Base-by-base conservation (phyloP, 2,888 invertebrate genomes). In the Villa cingulata region DNA sequence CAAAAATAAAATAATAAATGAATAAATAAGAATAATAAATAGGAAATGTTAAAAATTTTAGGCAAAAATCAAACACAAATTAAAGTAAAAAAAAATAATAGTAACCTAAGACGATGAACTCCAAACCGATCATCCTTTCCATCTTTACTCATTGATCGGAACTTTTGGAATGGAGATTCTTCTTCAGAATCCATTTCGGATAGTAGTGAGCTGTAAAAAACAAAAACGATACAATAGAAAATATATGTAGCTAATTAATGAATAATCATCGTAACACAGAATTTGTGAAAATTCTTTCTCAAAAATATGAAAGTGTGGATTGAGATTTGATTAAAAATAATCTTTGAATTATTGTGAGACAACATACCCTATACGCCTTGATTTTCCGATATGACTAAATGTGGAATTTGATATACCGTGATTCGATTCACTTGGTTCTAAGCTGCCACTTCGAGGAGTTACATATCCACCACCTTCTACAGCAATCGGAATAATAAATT, bases 401-500 rank as follows among this genome's bases (percentile, higher is more conserved):
- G 68, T 68, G 59, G 65, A 70, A 43, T 74, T 70, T 62, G 72
- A 75, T 23, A 7, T 23, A 6, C 5, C 23, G 41, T 72, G 72
- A 52, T 72, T 75, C 34, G 78, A 73, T 50, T 85, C 85, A 5
- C 74, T 74, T 16, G 85, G 85, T 63, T 87, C 86, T 50, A 86
- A 72, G 64, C 86, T 85, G 54, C 84, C 81, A 51, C 77, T 77
- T 50, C 80, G 59, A 38, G 70, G 70, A 29, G 70, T 70, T 46
- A 70, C 83, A 65, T 83, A 86, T 51, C 88, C 89, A 52, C 87
- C 88, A 56, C 89, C 90, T 67, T 91, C 90, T 47, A 90, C 83
- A 17, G 88, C 87, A 60, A 91, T 90, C n/a, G 90, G 90, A 67
- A 91, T 90, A 59, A 91, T 89, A 62, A 87, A 89, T 70, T 91